phyloP scores from a whole-genome alignment of 2,888 invertebrate genomes.

The Chorisops tibialis region DNA sequence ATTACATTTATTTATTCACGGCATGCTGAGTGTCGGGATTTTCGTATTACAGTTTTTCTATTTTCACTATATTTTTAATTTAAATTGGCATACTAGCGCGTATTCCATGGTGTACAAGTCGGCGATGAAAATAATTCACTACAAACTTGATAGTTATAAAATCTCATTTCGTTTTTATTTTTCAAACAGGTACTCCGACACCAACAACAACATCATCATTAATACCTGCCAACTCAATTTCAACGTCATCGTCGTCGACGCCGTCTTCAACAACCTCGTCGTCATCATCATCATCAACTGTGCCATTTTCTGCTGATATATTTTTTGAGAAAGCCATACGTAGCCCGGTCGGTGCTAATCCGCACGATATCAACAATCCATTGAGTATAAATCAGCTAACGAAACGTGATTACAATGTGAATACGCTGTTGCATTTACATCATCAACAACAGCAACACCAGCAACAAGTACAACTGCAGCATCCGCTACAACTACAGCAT shows the following conservation, averaged over 20 bases:
- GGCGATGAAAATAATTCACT: neutral
- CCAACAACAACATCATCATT: neutral
- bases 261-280: slow-evolving; percentile 34
- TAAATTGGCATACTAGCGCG: too few relatives aligned
- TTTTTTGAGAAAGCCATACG: slow-evolving; percentile 52
- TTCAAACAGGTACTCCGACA: neutral
- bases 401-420: slow-evolving; percentile 53
- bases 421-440: slow-evolving; percentile 3
- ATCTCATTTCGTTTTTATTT: neutral
- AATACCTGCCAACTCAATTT: slow-evolving; percentile 1
- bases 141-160: neutral
- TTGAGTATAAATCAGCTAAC: slow-evolving; percentile 87
- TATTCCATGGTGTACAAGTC: too few relatives aligned
- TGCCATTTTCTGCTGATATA: slow-evolving; percentile 49
- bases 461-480: slow-evolving; percentile 4
- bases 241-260: slow-evolving; percentile 33
- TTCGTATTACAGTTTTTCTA: too few relatives aligned
- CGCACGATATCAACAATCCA: slow-evolving; percentile 88
- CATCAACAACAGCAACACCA: slow-evolving; percentile 10
- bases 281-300: slow-evolving; percentile 37
- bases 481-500: slow-evolving; percentile 15
- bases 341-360: slow-evolving; percentile 86
- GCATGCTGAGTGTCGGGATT: too few relatives aligned
- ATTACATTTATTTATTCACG: too few relatives aligned
- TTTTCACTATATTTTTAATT: too few relatives aligned